These are phyloP conservation scores for Poecilia wingei DNA, from an alignment of 2,797 vertebrate species.

Conservation along the genomic window DNA sequence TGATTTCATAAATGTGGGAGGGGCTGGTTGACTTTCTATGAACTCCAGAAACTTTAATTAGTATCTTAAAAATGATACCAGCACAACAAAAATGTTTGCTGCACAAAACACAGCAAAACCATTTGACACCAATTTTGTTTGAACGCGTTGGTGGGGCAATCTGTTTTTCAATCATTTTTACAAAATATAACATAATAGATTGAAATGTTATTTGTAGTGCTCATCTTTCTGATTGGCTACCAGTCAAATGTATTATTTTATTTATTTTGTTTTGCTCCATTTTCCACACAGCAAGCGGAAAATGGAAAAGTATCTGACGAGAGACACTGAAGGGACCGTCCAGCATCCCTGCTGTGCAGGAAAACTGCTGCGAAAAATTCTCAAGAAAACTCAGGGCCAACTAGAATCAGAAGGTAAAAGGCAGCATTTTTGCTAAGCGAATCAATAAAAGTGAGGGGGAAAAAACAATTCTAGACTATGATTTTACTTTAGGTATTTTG, in stretches of 20 bases:
- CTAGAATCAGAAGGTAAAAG: background rate
- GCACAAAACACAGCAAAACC: too few relatives aligned
- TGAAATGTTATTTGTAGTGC: background rate
- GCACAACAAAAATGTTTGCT: too few relatives aligned
- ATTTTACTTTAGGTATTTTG: background rate
- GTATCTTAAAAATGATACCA: too few relatives aligned
- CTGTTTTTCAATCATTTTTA: background rate
- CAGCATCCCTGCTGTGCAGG: background rate
- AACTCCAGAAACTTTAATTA: too few relatives aligned
- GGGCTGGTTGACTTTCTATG: too few relatives aligned
- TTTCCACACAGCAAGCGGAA: background rate
- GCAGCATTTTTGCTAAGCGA: background rate
- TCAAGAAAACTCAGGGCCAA: background rate
- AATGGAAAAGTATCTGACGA: background rate
- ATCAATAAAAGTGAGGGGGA: background rate
- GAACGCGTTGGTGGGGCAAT: background rate
- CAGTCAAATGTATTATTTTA: background rate
- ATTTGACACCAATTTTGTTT: too few relatives aligned
- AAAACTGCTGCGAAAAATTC: background rate
- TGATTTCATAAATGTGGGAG: too few relatives aligned
- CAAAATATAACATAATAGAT: background rate
- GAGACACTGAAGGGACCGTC: background rate
- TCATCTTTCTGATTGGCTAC: background rate
- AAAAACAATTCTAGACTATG: background rate
- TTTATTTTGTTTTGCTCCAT: too few relatives aligned